A percentile compares a stretch with the other conserved stretches of the same genome.
These are phyloP conservation scores for Microplitis demolitor DNA, from an alignment of 1,140 invertebrate species.

Conservation along the genomic window DNA sequence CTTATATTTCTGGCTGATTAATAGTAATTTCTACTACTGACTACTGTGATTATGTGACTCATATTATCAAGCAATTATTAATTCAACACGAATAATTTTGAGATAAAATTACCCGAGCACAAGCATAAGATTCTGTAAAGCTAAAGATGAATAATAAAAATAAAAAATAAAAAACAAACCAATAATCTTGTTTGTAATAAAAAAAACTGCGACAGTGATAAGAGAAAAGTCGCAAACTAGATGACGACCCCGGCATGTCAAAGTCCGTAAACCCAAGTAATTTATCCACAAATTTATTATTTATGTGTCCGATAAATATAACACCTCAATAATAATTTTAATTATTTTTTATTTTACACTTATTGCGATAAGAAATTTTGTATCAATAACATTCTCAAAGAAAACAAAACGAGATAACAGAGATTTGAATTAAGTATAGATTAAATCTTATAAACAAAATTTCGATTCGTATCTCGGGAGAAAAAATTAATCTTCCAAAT, in stretches of 20 bases:
- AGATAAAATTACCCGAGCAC: too few relatives aligned
- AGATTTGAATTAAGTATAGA: too few relatives aligned
- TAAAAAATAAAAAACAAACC: slow-evolving; percentile 29
- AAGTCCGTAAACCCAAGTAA: slow-evolving; percentile 54
- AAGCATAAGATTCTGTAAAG: background rate
- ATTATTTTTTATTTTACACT: too few relatives aligned
- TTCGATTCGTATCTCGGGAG: too few relatives aligned
- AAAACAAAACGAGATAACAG: too few relatives aligned
- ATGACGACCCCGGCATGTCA: slow-evolving; percentile 51
- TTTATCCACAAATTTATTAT: slow-evolving; percentile 10
- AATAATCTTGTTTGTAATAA: background rate
- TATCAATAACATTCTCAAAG: too few relatives aligned
- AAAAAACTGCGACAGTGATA: slow-evolving; percentile 33
- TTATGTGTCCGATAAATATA: background rate
- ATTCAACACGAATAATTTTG: background rate
- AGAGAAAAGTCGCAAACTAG: slow-evolving; percentile 32
- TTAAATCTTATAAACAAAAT: too few relatives aligned
- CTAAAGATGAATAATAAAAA: too few relatives aligned
- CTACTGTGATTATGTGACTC: too few relatives aligned
- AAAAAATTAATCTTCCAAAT: too few relatives aligned
- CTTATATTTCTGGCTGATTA: background rate
- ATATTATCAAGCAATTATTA: too few relatives aligned
- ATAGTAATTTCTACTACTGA: background rate
- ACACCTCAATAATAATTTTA: background rate
- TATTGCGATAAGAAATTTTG: too few relatives aligned